Base-by-base conservation (phyloP, 2,888 invertebrate genomes). In the Drosophila aldrichi region DNA sequence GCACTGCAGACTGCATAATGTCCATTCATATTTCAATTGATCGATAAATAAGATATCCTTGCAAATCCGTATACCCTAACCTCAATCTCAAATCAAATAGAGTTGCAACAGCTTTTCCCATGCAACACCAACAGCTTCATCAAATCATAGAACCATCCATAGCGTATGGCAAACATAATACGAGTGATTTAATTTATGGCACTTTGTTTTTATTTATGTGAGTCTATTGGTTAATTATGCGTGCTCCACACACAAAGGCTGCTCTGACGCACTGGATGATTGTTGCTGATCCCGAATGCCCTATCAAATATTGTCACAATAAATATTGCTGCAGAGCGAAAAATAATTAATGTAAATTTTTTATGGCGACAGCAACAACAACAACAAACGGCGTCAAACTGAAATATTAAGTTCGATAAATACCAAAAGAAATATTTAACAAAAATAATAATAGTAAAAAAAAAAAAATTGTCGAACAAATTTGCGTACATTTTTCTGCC, bases 271-370 rank as follows among this genome's bases (percentile, higher is more conserved):
- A 34, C 36, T 43, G 48, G n/a, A 40, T 67, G 44, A 57, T 48
- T 78, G 62, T 20, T 20, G 49, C 44, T 56, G 64, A 62, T 72
- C 73, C 66, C 46, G 72, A 61, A 40, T 61, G 40, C 51, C 49
- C 36, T 25, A 64, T 44, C 70, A 62, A 81, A 81, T 83, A 63
- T 83, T 78, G 89, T 74, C 84, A 86, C 65, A 81, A 81, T 88
- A 87, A 83, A 88, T 86, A 87, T 88, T 72, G 64, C 55, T 55
- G 22, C 52, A 40, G 52, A 62, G 48, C 62, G 51, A 60, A 70
- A 70, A 76, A 79, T 88, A 70, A 69, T 67, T 52, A 73, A 80
- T 70, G 59, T 43, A 66, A 46, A 52, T 63, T 65, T 75, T 70
- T 41, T 54, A 60, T 59, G 44, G 32, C 32, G 32, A 16, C 40